A percentile compares a stretch with the other conserved stretches of the same genome.
Evolutionary conservation across 2,888 invertebrate genomes (phyloP).

Genomic region (Plebejus melissa): DNA sequence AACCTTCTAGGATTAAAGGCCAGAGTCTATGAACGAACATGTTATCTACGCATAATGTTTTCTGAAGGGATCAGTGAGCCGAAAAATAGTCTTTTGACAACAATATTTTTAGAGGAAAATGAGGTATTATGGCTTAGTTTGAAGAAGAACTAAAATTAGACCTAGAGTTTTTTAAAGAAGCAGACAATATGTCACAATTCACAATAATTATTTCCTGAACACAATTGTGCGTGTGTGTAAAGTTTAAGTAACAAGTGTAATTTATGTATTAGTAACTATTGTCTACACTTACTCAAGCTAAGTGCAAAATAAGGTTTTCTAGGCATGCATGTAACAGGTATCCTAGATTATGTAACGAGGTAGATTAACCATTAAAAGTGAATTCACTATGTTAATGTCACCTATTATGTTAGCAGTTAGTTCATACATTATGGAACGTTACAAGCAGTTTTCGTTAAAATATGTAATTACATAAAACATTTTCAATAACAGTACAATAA

Average conservation of each 20-base stretch:
- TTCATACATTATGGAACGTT: neutral
- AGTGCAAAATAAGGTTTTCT: neutral
- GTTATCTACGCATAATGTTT: neutral
- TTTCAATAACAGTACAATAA: neutral
- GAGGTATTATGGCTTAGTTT: neutral
- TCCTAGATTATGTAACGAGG: neutral
- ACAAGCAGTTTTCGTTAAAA: slow-evolving; percentile 8
- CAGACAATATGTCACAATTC: too few species aligned
- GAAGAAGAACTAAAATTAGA: too few species aligned
- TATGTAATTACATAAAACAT: neutral
- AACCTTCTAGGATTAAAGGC: too few species aligned
- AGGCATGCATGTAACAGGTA: neutral
- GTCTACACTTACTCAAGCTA: neutral
- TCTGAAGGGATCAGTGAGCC: neutral
- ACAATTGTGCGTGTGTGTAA: too few species aligned
- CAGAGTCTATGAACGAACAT: too few species aligned
- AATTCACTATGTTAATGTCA: slow-evolving; percentile 8
- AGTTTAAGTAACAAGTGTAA: too few species aligned
- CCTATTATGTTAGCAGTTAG: neutral
- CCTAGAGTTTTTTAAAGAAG: too few species aligned
- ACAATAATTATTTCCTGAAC: too few species aligned
- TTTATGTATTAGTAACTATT: too few species aligned
- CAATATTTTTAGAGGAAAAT: neutral
- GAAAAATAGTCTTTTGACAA: neutral
- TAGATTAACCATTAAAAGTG: neutral